Conservation (phyloP, 1,140 invertebrate species). For the Lamellibrachia luymesi region DNA sequence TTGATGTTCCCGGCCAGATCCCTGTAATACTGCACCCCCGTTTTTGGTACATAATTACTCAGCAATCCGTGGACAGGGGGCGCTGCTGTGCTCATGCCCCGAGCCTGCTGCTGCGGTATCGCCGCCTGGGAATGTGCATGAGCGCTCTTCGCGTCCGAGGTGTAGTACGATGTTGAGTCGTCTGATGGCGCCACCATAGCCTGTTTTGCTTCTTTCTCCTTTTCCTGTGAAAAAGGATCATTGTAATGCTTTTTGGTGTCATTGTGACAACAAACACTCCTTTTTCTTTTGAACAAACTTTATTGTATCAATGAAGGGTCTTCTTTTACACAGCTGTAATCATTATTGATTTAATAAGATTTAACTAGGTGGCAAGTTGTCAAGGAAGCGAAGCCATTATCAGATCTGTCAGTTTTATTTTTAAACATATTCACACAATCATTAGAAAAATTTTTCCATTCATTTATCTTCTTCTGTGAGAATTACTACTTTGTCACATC, state of each 20-base stretch:
- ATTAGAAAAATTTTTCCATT: too few species aligned
- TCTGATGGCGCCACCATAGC: constrained; percentile 6
- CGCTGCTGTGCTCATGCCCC: constrained; percentile 65
- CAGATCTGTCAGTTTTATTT: too few species aligned
- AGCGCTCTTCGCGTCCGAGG: not conserved
- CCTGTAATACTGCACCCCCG: constrained; percentile 90
- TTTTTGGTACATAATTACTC: constrained; percentile 71
- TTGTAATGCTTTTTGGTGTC: not conserved
- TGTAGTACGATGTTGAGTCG: constrained; percentile 5
- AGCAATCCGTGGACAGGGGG: constrained; percentile 79
- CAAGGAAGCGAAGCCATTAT: too few species aligned
- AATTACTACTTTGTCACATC: too few species aligned
- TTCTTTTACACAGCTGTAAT: too few species aligned
- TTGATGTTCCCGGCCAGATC: constrained; percentile 94
- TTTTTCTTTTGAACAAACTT: too few species aligned
- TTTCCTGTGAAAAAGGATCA: not conserved
- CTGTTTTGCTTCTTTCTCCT: constrained; percentile 17
- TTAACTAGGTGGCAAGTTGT: too few species aligned
- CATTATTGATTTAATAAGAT: too few species aligned
- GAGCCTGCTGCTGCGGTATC: not conserved
- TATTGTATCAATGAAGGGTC: too few species aligned
- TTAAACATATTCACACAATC: too few species aligned
- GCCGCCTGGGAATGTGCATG: not conserved
- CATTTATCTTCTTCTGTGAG: too few species aligned
- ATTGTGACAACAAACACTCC: not conserved